Percentiles rank a stretch among this genome's conserved stretches.
phyloP scores from a whole-genome alignment of 2,113 vertebrate species.

The Promerops cafer region DNA sequence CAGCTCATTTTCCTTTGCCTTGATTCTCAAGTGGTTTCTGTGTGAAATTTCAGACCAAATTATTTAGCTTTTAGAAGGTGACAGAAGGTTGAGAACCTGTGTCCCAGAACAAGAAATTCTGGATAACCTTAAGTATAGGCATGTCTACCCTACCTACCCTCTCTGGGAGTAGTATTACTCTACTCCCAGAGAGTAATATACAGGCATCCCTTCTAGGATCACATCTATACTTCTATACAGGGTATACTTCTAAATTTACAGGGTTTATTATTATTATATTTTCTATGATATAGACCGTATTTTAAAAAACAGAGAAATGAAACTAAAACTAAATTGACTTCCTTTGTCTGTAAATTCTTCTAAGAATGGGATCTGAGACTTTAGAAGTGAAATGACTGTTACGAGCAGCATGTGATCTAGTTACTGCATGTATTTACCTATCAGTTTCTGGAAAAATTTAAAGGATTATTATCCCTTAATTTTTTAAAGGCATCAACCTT shows the following conservation, averaged over 20 bases:
- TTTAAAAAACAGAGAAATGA: neutral
- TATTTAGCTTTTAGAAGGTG: neutral
- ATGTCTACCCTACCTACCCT: fast-evolving
- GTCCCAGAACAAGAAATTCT: neutral
- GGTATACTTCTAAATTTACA: no score
- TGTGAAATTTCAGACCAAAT: neutral
- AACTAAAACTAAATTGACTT: neutral
- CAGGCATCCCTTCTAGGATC: no score
- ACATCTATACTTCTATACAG: neutral
- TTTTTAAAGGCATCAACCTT: neutral
- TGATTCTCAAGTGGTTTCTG: neutral
- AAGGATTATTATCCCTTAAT: neutral
- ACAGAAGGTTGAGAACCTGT: neutral
- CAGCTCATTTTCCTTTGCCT: neutral
- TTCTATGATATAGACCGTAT: neutral
- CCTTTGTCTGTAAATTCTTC: neutral
- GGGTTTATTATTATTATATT: neutral
- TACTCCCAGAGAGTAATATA: no score
- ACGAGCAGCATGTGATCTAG: neutral
- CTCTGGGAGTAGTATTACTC: no score
- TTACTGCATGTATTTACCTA: neutral
- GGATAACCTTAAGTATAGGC: neutral
- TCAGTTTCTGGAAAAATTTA: neutral
- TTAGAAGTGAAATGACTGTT: neutral
- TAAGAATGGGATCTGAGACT: neutral